Evolutionary conservation across 2,888 invertebrate genomes (phyloP).

Genomic region (Aphodius sticticus): DNA sequence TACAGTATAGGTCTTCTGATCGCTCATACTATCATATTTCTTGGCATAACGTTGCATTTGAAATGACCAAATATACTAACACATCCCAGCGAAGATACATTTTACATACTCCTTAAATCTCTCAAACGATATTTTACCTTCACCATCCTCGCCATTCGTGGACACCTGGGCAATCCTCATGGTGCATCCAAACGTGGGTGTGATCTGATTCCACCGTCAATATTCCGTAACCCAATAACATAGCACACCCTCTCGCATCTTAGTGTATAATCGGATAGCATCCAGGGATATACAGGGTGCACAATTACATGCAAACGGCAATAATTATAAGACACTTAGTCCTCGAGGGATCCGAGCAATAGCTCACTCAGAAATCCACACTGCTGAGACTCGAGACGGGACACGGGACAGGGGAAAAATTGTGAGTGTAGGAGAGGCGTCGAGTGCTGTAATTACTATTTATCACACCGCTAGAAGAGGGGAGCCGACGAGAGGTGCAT

Average conservation of each 20-base stretch:
- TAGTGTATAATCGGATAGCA: conserved; percentile 7
- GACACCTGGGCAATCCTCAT: background rate
- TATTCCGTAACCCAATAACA: background rate
- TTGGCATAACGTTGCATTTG: background rate
- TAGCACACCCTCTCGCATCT: background rate
- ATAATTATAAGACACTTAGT: conserved; percentile 16
- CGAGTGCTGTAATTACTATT: conserved; percentile 47
- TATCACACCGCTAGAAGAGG: conserved; percentile 44
- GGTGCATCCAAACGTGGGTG: background rate
- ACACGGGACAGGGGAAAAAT: conserved; percentile 12
- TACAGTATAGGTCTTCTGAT: too few relatives aligned
- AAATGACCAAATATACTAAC: background rate
- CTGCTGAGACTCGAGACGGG: conserved; percentile 27
- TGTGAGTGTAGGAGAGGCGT: conserved; percentile 31
- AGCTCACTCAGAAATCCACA: conserved; percentile 32
- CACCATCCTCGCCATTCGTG: background rate
- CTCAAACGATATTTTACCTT: too few relatives aligned
- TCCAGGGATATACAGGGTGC: conserved; percentile 14
- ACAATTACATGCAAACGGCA: conserved; percentile 24
- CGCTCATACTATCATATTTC: background rate
- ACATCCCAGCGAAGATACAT: background rate
- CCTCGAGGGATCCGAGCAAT: conserved; percentile 18
- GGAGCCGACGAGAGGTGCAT: conserved; percentile 39
- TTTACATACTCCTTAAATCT: background rate
- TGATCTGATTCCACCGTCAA: conserved; percentile 4